phyloP scores from a whole-genome alignment of 1,140 invertebrate species.

The Drosophila seguyi region DNA sequence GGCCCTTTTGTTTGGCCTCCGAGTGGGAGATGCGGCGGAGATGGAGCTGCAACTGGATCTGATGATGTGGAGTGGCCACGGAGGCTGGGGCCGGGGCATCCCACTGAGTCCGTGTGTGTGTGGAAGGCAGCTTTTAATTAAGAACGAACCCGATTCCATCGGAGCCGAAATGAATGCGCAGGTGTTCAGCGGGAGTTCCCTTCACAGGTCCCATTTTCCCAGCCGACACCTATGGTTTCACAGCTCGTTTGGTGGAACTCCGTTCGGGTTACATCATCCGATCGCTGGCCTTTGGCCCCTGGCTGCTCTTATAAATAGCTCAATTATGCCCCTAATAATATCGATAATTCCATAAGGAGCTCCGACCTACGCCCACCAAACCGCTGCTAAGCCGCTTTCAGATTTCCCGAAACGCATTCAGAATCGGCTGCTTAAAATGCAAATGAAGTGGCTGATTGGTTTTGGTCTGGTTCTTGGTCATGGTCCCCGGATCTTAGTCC shows the following conservation, averaged over 20 bases:
- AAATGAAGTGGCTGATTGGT: conserved; percentile 81
- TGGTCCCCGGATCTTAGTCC: conserved; percentile 22
- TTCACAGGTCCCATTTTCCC: conserved; percentile 50
- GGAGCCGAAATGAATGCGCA: conserved; percentile 44
- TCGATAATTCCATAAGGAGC: conserved; percentile 64
- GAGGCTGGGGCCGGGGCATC: conserved; percentile 27
- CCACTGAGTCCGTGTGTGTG: conserved; percentile 54
- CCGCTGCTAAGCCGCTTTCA: conserved; percentile 58
- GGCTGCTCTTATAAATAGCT: conserved; percentile 68
- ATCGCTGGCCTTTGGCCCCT: neutral
- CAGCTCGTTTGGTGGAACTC: conserved; percentile 62
- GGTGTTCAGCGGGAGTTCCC: conserved; percentile 56
- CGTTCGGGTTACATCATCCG: conserved; percentile 45
- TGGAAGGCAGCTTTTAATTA: conserved; percentile 80
- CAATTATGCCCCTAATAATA: conserved; percentile 79
- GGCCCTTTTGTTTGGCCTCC: conserved; percentile 63
- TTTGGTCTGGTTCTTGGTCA: conserved; percentile 51
- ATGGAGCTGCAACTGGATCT: conserved; percentile 14
- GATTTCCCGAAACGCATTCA: conserved; percentile 40
- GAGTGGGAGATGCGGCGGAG: conserved; percentile 24
- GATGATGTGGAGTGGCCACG: conserved; percentile 1
- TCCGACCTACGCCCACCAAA: conserved; percentile 53
- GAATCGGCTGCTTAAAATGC: conserved; percentile 63
- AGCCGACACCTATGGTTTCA: conserved; percentile 76
- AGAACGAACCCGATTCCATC: conserved; percentile 42